Conservation (phyloP, 2,888 invertebrate genomes). For the Heliconius charithonia region DNA sequence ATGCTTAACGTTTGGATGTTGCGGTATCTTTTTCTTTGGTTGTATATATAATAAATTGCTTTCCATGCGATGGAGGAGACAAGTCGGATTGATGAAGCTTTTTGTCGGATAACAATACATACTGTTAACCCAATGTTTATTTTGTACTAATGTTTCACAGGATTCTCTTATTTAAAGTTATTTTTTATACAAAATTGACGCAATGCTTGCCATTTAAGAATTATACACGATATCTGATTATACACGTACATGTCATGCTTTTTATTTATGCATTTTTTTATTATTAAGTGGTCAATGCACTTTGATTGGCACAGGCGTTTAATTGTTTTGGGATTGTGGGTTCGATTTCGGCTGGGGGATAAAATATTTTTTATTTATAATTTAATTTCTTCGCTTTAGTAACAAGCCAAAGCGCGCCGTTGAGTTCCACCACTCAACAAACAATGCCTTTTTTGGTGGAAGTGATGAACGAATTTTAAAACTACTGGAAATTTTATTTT, state of each 20-base stretch:
- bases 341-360: no score
- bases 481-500: no score
- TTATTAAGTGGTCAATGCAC: no score
- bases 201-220: neutral
- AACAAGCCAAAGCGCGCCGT: no score
- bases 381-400: no score
- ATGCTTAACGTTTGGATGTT: conserved; percentile 4
- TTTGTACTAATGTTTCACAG: neutral
- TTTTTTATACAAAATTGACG: neutral
- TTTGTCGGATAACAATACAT: conserved; percentile 13
- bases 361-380: no score
- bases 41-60: conserved; percentile 12
- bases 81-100: conserved; percentile 13
- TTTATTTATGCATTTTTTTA: no score
- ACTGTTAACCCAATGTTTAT: conserved; percentile 2
- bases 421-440: neutral
- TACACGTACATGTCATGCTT: no score
- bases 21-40: conserved; percentile 6
- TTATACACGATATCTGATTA: neutral
- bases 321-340: no score
- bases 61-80: conserved; percentile 10
- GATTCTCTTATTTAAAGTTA: neutral
- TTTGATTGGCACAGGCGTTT: no score
- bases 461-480: no score
- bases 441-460: no score